Evolutionary conservation across 2,888 invertebrate species (phyloP).

Genomic region (Pandemis heparana): DNA sequence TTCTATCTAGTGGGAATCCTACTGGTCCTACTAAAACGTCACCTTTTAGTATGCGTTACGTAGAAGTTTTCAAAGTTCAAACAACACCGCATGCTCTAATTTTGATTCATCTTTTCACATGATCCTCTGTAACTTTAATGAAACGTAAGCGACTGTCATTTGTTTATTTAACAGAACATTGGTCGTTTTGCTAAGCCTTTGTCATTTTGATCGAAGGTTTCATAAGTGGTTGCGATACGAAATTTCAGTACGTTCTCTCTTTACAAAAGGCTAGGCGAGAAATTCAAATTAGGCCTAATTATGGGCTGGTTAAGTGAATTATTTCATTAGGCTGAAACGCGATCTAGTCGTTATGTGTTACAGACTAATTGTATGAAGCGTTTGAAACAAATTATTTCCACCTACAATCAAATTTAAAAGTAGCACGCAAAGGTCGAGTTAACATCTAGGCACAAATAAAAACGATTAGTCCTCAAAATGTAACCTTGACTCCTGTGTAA

Average conservation of each 20-base stretch:
- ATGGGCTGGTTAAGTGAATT: neutral
- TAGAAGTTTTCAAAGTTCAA: too few species aligned
- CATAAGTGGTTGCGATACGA: neutral
- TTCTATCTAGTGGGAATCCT: too few species aligned
- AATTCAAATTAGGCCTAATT: neutral
- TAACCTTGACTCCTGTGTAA: too few species aligned
- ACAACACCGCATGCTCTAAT: too few species aligned
- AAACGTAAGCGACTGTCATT: too few species aligned
- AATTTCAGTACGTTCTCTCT: neutral
- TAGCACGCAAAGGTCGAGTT: neutral
- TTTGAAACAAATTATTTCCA: neutral
- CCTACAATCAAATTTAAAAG: neutral
- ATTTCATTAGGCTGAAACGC: neutral
- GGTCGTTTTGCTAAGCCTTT: neutral
- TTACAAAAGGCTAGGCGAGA: neutral
- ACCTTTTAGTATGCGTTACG: too few species aligned
- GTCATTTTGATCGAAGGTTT: too few species aligned
- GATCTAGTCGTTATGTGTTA: constrained; percentile 6
- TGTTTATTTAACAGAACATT: too few species aligned
- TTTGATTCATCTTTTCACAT: too few species aligned
- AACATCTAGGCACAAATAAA: neutral
- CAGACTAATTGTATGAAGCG: neutral
- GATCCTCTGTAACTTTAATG: too few species aligned
- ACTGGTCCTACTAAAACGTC: too few species aligned
- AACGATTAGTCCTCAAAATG: neutral